A percentile compares a stretch with the other conserved stretches of the same genome.
Evolutionary conservation across 1,140 invertebrate species (phyloP).

Genomic region (Polyergus mexicanus): DNA sequence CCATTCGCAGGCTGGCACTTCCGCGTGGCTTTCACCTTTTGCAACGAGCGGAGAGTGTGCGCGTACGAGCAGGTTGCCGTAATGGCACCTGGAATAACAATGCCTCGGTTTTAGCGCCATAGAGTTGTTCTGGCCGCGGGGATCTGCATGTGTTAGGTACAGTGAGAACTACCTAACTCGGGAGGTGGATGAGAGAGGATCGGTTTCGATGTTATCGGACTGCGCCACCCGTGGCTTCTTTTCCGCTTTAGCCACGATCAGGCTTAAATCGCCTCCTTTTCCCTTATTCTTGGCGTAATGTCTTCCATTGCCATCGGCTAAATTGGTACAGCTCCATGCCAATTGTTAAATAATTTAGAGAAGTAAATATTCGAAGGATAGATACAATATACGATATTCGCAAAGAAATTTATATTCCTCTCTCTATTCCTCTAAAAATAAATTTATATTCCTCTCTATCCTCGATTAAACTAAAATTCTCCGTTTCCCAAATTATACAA

Average conservation of each 20-base stretch:
- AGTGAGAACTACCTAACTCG: constrained; percentile 77
- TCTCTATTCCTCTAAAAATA: too few species aligned
- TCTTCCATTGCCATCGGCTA: constrained; percentile 38
- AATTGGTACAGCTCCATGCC: constrained; percentile 63
- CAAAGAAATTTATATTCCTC: not conserved
- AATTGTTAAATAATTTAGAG: constrained; percentile 50
- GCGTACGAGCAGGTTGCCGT: constrained; percentile 70
- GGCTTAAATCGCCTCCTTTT: constrained; percentile 53
- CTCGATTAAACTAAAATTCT: not conserved
- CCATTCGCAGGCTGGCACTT: constrained; percentile 57
- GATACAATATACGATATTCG: not conserved
- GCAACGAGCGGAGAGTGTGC: constrained; percentile 55
- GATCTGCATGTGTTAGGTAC: constrained; percentile 76
- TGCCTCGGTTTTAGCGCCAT: constrained; percentile 75
- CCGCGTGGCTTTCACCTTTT: constrained; percentile 77
- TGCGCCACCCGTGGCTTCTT: constrained; percentile 79
- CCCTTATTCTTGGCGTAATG: not conserved
- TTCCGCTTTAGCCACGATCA: constrained; percentile 77
- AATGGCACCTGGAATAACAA: constrained; percentile 79
- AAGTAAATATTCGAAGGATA: constrained; percentile 41
- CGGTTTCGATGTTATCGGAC: constrained; percentile 78
- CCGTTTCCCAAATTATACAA: too few species aligned
- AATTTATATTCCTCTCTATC: not conserved
- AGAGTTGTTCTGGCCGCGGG: constrained; percentile 73
- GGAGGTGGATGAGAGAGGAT: constrained; percentile 78